Percentiles rank a stretch among this genome's conserved stretches.
phyloP scores from a whole-genome alignment of 1,140 invertebrate species.

The Platyscapa corneri region DNA sequence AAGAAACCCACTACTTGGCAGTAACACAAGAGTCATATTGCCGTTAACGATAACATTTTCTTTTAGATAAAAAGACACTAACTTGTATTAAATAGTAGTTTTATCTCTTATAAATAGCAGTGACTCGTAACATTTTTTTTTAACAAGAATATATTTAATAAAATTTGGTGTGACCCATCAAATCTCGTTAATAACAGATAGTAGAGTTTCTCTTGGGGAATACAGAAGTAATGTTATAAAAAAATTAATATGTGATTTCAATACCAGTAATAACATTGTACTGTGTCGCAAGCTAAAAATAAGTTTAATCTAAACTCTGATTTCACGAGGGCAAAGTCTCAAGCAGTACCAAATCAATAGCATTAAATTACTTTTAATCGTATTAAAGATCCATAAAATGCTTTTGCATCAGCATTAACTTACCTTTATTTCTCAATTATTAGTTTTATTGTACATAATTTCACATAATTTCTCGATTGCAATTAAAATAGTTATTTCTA shows the following conservation, averaged over 20 bases:
- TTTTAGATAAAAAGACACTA: conserved; percentile 12
- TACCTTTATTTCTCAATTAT: not conserved
- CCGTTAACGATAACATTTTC: not conserved
- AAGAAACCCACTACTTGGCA: not conserved
- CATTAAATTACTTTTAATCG: not conserved
- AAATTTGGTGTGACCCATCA: not conserved
- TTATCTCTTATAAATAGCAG: not conserved
- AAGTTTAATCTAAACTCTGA: not conserved
- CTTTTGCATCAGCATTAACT: not conserved
- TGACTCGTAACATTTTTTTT: not conserved
- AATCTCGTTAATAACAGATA: not conserved
- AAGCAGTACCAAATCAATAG: not conserved
- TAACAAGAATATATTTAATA: not conserved
- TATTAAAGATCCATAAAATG: not conserved
- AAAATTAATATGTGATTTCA: conserved; percentile 13
- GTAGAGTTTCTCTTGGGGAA: not conserved
- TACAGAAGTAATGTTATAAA: conserved; percentile 12
- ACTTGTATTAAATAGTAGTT: not conserved
- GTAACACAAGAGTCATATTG: not conserved
- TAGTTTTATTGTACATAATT: not conserved
- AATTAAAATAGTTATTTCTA: not conserved
- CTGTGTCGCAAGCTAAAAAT: not conserved
- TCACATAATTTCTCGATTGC: not conserved
- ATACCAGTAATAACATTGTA: conserved; percentile 8
- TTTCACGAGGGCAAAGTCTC: not conserved